Conservation (phyloP, 2,113 vertebrate genomes). For the Semnornis frantzii region DNA sequence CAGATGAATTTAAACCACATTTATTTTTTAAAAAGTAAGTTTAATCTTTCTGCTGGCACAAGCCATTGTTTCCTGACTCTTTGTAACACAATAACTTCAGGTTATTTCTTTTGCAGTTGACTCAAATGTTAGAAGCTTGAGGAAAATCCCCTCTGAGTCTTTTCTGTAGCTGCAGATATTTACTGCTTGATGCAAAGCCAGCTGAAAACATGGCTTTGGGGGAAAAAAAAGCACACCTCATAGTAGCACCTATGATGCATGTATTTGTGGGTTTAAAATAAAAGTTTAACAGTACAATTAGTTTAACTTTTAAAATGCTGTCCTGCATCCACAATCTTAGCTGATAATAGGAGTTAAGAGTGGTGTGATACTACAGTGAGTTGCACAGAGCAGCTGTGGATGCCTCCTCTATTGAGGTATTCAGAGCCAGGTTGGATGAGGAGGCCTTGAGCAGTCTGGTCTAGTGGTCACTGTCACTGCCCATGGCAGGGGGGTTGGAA, state of each 20-base stretch:
- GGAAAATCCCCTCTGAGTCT: not conserved
- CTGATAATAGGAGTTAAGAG: no score
- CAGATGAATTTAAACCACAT: not conserved
- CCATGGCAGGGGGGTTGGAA: no score
- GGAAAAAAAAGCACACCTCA: not conserved
- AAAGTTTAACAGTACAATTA: not conserved
- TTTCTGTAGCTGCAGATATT: not conserved
- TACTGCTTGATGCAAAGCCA: not conserved
- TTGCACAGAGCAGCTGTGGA: no score
- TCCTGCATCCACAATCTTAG: not conserved
- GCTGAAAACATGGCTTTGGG: not conserved
- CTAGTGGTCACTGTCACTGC: no score
- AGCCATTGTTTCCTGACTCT: not conserved
- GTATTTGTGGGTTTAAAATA: not conserved
- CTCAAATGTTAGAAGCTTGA: conserved; percentile 12
- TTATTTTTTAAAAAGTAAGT: not conserved
- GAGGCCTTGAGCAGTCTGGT: no score
- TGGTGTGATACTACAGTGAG: no score
- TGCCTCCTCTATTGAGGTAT: no score
- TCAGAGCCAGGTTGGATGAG: no score
- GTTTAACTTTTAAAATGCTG: not conserved
- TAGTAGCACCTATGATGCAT: not conserved
- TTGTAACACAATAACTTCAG: not conserved
- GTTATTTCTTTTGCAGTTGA: conserved; percentile 4
- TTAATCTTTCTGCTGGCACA: conserved; percentile 38